Percentiles rank a stretch among this genome's conserved stretches.
Conservation (phyloP, 2,888 invertebrate genomes). For the Metalampra italica region DNA sequence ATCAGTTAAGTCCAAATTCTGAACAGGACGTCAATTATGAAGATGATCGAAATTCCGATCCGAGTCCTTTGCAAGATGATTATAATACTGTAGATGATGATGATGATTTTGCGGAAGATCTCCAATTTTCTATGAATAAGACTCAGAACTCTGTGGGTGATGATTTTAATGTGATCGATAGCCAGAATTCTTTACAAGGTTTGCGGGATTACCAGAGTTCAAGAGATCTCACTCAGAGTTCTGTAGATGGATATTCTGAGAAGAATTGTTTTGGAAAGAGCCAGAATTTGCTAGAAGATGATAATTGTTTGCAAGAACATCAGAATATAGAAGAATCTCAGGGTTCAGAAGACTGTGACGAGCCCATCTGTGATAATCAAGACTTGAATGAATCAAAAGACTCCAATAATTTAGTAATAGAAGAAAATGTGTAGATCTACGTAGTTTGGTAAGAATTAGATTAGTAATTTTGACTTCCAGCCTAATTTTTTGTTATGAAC, state of each 20-base stretch:
- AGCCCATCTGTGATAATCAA: conserved; percentile 24
- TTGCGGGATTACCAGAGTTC: not conserved
- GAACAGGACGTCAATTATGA: not conserved
- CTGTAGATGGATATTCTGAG: not conserved
- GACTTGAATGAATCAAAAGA: conserved; percentile 40
- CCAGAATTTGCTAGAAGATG: not conserved
- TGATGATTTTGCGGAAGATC: no score
- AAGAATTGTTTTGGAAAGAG: not conserved
- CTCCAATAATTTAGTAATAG: conserved; percentile 41
- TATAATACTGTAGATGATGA: not conserved
- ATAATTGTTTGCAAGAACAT: not conserved
- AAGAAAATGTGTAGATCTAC: conserved; percentile 29
- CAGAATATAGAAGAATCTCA: not conserved
- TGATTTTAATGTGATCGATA: no score
- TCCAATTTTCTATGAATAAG: no score
- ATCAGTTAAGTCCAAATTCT: not conserved
- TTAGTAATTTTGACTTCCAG: not conserved
- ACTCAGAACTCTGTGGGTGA: no score
- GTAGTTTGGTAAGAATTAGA: not conserved
- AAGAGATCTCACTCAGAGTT: not conserved
- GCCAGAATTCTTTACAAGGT: not conserved
- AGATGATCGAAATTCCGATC: not conserved
- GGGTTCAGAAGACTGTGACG: conserved; percentile 7
- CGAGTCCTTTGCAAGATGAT: not conserved
- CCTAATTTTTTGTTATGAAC: no score